phyloP scores from a whole-genome alignment of 2,113 vertebrate species.

The Forbesichthys agassizii region DNA sequence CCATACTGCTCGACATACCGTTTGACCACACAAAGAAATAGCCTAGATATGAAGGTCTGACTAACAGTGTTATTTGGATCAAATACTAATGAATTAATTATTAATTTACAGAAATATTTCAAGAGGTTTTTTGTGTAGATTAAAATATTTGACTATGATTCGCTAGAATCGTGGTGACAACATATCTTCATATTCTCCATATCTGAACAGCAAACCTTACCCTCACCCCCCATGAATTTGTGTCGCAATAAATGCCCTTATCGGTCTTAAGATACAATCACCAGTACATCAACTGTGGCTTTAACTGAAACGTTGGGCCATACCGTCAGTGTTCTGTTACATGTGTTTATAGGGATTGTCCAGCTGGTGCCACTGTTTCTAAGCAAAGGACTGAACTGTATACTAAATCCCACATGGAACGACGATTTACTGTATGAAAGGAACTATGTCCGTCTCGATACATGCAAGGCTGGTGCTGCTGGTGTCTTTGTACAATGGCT shows the following conservation, averaged over 20 bases:
- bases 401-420: slow-evolving; percentile 29
- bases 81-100: not conserved
- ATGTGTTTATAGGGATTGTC: slow-evolving; percentile 23
- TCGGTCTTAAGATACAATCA: not conserved
- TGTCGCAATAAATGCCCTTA: slow-evolving; percentile 7
- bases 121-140: not conserved
- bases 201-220: not conserved
- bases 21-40: slow-evolving; percentile 17
- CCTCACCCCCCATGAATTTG: slow-evolving; percentile 9
- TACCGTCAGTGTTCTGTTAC: slow-evolving; percentile 21
- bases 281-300: not conserved
- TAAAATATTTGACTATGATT: slow-evolving; percentile 4
- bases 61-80: slow-evolving; percentile 16
- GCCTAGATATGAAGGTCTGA: slow-evolving; percentile 2
- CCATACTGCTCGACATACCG: not conserved
- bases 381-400: slow-evolving; percentile 32
- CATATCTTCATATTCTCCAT: too few relatives aligned
- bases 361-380: slow-evolving; percentile 41
- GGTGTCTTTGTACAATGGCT: slow-evolving; percentile 60
- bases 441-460: slow-evolving; percentile 42
- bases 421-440: slow-evolving; percentile 54
- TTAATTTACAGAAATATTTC: too few relatives aligned
- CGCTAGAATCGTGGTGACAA: not conserved
- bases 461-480: slow-evolving; percentile 58
- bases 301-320: not conserved